Percentiles rank a stretch among this genome's conserved stretches.
Evolutionary conservation across 2,113 vertebrate species (phyloP).

Genomic region (Oreochromis spilurus): DNA sequence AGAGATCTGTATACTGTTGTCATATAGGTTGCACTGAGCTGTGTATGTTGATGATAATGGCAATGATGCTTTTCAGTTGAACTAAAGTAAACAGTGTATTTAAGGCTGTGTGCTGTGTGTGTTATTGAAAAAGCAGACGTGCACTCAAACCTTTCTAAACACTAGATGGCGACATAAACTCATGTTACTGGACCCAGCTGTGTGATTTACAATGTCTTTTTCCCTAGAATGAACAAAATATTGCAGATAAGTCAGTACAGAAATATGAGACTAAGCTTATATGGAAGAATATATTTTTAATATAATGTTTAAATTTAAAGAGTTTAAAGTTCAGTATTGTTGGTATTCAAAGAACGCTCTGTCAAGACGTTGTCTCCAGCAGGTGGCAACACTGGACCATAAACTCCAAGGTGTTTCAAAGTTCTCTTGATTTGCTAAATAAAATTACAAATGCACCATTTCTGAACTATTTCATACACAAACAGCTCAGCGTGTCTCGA

Average conservation of each 20-base stretch:
- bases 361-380: neutral
- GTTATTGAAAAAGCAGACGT: neutral
- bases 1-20: neutral
- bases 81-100: neutral
- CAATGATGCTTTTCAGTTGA: neutral
- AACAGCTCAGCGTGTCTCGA: neutral
- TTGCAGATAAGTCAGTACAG: fast-evolving
- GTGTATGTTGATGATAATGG: neutral
- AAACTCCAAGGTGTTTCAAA: neutral
- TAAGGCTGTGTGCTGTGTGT: neutral
- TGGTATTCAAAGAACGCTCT: neutral
- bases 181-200: neutral
- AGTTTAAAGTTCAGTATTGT: neutral
- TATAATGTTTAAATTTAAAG: neutral
- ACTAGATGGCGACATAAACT: constrained; percentile 33
- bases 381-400: neutral
- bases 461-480: neutral
- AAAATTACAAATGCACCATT: neutral
- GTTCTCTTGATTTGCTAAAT: neutral
- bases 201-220: fast-evolving
- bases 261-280: neutral
- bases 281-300: neutral
- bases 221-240: neutral
- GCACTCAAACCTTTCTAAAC: neutral
- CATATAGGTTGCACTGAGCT: neutral